Conservation (phyloP, 2,888 invertebrate species). For the Coelogynopora nodosa region DNA sequence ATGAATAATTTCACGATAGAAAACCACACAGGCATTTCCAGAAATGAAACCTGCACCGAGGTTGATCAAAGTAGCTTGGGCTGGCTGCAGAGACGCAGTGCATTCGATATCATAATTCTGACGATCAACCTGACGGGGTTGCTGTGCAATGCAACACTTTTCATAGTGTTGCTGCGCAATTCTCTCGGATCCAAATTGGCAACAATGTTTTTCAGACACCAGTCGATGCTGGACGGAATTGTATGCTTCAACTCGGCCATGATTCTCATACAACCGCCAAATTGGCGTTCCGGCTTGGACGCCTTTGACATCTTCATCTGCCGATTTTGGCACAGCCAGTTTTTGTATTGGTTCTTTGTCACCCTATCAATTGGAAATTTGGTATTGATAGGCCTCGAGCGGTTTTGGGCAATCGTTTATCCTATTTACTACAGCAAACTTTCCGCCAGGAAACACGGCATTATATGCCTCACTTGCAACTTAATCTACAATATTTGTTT, state of each 20-base stretch:
- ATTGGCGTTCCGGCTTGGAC: not conserved
- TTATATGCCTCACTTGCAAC: not conserved
- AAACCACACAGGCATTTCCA: no score
- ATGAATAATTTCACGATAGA: no score
- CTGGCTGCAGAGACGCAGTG: not conserved
- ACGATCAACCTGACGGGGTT: conserved; percentile 29
- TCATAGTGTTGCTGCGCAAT: not conserved
- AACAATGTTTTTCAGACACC: conserved; percentile 32
- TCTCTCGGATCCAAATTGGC: not conserved
- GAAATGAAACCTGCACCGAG: not conserved
- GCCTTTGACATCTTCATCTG: conserved; percentile 19
- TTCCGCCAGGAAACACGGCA: not conserved
- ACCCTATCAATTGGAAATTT: conserved; percentile 40
- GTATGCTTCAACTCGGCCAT: conserved; percentile 37
- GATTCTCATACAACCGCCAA: conserved; percentile 22
- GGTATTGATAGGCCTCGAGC: conserved; percentile 39
- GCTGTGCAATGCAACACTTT: conserved; percentile 15
- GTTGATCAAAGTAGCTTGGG: not conserved
- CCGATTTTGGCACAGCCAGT: conserved; percentile 41
- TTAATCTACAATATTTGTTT: not conserved
- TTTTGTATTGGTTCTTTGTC: conserved; percentile 34
- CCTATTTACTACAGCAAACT: not conserved
- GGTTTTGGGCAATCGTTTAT: conserved; percentile 38
- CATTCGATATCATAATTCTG: not conserved
- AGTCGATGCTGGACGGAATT: not conserved